Percentiles rank a stretch among this genome's conserved stretches.
Conservation (phyloP, 2,888 invertebrate species). For the Hyposoter dolosus region DNA sequence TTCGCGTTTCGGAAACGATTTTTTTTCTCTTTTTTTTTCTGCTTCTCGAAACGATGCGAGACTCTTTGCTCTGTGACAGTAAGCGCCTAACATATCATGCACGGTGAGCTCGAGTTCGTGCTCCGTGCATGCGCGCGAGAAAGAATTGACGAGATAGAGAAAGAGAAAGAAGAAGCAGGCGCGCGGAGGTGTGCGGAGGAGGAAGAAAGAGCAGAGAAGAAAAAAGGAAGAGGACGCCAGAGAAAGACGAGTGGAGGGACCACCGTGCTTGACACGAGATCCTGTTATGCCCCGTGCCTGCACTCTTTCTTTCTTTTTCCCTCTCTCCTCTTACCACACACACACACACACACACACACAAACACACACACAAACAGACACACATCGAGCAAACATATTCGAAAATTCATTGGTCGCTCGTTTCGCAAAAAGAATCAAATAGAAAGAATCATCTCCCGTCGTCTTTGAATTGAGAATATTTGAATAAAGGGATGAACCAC, state of each 20-base stretch:
- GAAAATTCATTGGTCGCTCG: slow-evolving; percentile 44
- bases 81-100: slow-evolving; percentile 64
- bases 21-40: slow-evolving; percentile 1
- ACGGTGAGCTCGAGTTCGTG: slow-evolving; percentile 45
- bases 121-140: slow-evolving; percentile 51
- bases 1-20: neutral
- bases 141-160: slow-evolving; percentile 64
- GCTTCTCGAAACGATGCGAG: neutral
- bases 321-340: slow-evolving; percentile 31
- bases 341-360: neutral
- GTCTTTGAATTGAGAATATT: slow-evolving; percentile 20
- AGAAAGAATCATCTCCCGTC: slow-evolving; percentile 13
- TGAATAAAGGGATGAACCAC: slow-evolving; percentile 2
- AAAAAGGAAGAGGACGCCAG: slow-evolving; percentile 35
- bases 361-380: neutral
- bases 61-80: slow-evolving; percentile 57
- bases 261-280: slow-evolving; percentile 81
- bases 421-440: slow-evolving; percentile 8
- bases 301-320: slow-evolving; percentile 68
- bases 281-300: slow-evolving; percentile 80
- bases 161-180: slow-evolving; percentile 58
- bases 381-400: slow-evolving; percentile 18
- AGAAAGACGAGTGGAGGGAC: slow-evolving; percentile 75
- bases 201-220: slow-evolving; percentile 57
- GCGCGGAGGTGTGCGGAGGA: slow-evolving; percentile 16